Conservation (phyloP, 2,888 invertebrate genomes). For the Nycteola revayana region DNA sequence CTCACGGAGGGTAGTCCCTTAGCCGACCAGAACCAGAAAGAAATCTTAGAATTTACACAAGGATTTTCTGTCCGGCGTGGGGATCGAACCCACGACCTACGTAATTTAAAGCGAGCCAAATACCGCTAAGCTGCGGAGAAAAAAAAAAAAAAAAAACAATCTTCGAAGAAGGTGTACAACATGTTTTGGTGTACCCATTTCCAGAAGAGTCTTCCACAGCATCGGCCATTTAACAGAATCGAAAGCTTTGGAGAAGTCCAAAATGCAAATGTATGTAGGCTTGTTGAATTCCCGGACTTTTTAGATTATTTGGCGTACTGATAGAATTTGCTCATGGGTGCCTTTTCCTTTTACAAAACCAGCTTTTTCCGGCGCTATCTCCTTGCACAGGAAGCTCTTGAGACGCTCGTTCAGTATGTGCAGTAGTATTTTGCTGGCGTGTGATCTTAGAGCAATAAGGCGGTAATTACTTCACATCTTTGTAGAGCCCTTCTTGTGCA, state of each 20-base stretch:
- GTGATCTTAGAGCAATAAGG: conserved; percentile 15
- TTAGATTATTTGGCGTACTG: conserved; percentile 3
- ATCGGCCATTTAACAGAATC: neutral
- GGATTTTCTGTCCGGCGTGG: too few relatives aligned
- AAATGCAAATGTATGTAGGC: conserved; percentile 5
- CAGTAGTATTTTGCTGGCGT: conserved; percentile 15
- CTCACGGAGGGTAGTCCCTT: too few relatives aligned
- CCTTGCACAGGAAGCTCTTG: conserved; percentile 1
- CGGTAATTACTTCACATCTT: conserved; percentile 21
- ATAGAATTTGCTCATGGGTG: conserved; percentile 17
- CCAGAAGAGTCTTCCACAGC: neutral
- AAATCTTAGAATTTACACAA: too few relatives aligned
- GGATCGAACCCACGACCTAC: too few relatives aligned
- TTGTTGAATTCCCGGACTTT: conserved; percentile 13
- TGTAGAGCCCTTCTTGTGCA: conserved; percentile 24
- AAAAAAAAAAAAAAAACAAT: too few relatives aligned
- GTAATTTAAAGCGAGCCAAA: too few relatives aligned
- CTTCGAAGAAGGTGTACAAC: too few relatives aligned
- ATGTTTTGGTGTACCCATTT: neutral
- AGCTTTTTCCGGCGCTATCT: conserved; percentile 12
- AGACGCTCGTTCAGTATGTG: conserved; percentile 5
- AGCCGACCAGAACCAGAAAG: too few relatives aligned
- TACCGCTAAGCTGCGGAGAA: too few relatives aligned
- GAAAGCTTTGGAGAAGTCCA: conserved; percentile 3
- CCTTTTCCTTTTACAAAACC: conserved; percentile 21